phyloP scores from a whole-genome alignment of 1,140 invertebrate genomes.

The Antheraea mylitta region DNA sequence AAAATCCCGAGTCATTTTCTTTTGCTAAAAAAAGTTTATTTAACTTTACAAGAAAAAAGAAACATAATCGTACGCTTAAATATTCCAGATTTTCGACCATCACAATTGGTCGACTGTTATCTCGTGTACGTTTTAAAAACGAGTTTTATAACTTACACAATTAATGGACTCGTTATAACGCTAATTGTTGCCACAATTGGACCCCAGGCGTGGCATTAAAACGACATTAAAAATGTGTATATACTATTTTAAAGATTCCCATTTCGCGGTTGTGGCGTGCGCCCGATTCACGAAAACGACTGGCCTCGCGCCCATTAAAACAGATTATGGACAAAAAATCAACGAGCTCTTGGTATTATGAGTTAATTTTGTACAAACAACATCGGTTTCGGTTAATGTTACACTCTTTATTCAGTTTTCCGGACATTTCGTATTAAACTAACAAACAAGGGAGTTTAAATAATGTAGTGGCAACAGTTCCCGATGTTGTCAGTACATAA shows the following conservation, averaged over 20 bases:
- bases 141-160: conserved; percentile 57
- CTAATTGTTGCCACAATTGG: conserved; percentile 71
- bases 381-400: conserved; percentile 67
- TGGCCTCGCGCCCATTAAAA: conserved; percentile 73
- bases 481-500: conserved; percentile 47
- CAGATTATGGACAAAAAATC: conserved; percentile 67
- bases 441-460: conserved; percentile 52
- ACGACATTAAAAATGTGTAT: conserved; percentile 72
- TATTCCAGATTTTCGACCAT: conserved; percentile 12
- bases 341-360: conserved; percentile 70
- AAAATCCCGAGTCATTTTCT: conserved; percentile 45
- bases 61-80: conserved; percentile 22
- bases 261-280: conserved; percentile 69
- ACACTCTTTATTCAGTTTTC: conserved; percentile 67
- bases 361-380: conserved; percentile 78
- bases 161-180: conserved; percentile 73
- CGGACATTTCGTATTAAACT: conserved; percentile 68
- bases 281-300: conserved; percentile 69
- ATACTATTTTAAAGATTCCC: conserved; percentile 73
- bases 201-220: conserved; percentile 65
- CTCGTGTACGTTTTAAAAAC: conserved; percentile 41
- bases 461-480: conserved; percentile 60
- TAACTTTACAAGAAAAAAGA: conserved; percentile 23
- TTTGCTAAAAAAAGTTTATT: conserved; percentile 36
- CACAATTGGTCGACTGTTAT: conserved; percentile 29